phyloP scores from a whole-genome alignment of 2,888 invertebrate species.

The Ernsta delagoae region DNA sequence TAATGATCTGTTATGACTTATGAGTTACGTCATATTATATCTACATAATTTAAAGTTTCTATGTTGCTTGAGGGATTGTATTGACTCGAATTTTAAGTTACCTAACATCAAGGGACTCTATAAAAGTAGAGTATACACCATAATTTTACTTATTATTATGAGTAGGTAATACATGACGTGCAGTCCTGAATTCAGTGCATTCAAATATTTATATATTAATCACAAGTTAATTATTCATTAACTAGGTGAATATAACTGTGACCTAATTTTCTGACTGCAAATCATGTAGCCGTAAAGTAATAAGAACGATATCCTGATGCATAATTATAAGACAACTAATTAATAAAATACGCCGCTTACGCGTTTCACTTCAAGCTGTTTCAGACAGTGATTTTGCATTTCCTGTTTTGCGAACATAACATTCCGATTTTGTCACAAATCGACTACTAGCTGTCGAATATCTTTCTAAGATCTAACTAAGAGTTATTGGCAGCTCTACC shows the following conservation, averaged over 20 bases:
- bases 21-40: too few relatives aligned
- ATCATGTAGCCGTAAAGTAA: constrained; percentile 4
- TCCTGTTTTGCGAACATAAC: constrained; percentile 23
- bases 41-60: too few relatives aligned
- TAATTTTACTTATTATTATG: too few relatives aligned
- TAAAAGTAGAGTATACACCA: too few relatives aligned
- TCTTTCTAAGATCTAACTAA: constrained; percentile 17
- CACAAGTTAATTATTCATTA: constrained; percentile 18
- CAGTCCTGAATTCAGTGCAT: too few relatives aligned
- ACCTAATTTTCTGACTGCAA: constrained; percentile 22
- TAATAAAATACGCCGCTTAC: constrained; percentile 29
- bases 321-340: constrained; percentile 29
- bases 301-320: constrained; percentile 25
- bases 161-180: too few relatives aligned
- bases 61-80: too few relatives aligned
- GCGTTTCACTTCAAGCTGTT: constrained; percentile 26
- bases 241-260: constrained; percentile 25
- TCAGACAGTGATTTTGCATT: constrained; percentile 23
- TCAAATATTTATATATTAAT: constrained; percentile 23
- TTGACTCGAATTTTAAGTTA: too few relatives aligned
- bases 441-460: constrained; percentile 25
- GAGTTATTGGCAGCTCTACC: constrained; percentile 7
- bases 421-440: constrained; percentile 28
- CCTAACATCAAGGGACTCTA: too few relatives aligned
- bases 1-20: too few relatives aligned